Base-by-base conservation (phyloP, 2,888 invertebrate genomes). In the Tachystola acroxantha region DNA sequence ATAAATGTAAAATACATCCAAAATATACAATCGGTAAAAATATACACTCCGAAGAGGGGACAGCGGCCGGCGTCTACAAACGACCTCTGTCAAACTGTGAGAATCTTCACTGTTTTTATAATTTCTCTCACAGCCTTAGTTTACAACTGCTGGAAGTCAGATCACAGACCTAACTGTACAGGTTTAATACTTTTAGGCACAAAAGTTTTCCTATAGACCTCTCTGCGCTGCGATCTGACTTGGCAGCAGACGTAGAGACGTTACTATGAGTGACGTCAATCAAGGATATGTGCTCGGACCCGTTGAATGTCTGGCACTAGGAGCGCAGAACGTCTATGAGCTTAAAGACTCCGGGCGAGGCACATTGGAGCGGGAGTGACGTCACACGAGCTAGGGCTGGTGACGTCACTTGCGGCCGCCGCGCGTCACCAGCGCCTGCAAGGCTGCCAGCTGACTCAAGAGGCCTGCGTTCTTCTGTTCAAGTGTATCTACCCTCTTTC, bases 401-500 rank as follows among this genome's bases (percentile, higher is more conserved):
- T 44, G 65, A 52, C 69, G 82, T 84, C 78, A 82, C 79, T 89
- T 89, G 61, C 87, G 70, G 49, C 73, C 76, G 45, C 88, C 88
- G 63, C 89, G 85, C 52, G 90, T 89, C 40, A 92, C 89, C 35
- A 93, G 81, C 41, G 92, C 89, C 76, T 94, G 94, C 53, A 95
- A 77, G 54, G 93, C 93, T 47, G 93, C 91, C 63, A 95, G 86
- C 76, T 95, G 94, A 66, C 89, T 91, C 54, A 94, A 74, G 43
- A 96, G 88, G 59, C 88, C 91, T 39, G 91, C 90, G 79, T 96
- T 96, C 53, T 91, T 91, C 62, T 92, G 92, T 74, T 95, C 94
- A 31, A 96, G 80, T 19, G 84, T 88, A 37, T 92, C 92, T 34
- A 96, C 90, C 70, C 93, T 92, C 73, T 93, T 93, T 63, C 92